Percentiles rank a stretch among this genome's conserved stretches.
phyloP scores from a whole-genome alignment of 1,140 invertebrate genomes.

The Sinella curviseta region DNA sequence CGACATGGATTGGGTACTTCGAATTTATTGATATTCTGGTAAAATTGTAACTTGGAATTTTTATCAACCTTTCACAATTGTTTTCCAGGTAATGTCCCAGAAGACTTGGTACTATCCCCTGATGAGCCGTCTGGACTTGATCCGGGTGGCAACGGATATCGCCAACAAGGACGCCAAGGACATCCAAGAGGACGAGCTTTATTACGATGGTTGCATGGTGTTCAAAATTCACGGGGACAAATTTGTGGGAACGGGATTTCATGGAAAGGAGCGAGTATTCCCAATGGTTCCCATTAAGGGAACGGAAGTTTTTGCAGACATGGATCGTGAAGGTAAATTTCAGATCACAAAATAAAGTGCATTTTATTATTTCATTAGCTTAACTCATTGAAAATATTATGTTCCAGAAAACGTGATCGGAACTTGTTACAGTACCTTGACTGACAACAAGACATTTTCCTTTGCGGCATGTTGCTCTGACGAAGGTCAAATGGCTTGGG shows the following conservation, averaged over 20 bases:
- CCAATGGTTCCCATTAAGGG: neutral
- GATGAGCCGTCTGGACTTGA: neutral
- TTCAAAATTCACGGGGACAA: neutral
- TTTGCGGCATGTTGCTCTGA: neutral
- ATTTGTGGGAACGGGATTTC: neutral
- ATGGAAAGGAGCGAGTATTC: neutral
- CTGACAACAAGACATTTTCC: neutral
- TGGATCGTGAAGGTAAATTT: too few species aligned
- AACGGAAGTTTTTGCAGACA: neutral
- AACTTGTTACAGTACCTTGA: neutral
- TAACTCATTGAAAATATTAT: neutral
- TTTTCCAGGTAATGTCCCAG: neutral
- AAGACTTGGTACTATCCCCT: neutral
- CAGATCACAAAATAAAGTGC: neutral
- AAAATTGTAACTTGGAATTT: too few species aligned
- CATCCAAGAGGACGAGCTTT: neutral
- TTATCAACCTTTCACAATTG: too few species aligned
- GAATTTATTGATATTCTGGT: too few species aligned
- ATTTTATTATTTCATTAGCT: neutral
- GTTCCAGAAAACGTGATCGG: neutral
- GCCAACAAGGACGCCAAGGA: neutral
- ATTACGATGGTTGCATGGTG: neutral
- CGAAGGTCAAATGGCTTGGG: neutral
- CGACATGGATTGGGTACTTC: too few species aligned
- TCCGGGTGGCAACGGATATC: neutral